Base-by-base conservation (phyloP, 2,113 vertebrate genomes). In the Phylloscopus whistleri region DNA sequence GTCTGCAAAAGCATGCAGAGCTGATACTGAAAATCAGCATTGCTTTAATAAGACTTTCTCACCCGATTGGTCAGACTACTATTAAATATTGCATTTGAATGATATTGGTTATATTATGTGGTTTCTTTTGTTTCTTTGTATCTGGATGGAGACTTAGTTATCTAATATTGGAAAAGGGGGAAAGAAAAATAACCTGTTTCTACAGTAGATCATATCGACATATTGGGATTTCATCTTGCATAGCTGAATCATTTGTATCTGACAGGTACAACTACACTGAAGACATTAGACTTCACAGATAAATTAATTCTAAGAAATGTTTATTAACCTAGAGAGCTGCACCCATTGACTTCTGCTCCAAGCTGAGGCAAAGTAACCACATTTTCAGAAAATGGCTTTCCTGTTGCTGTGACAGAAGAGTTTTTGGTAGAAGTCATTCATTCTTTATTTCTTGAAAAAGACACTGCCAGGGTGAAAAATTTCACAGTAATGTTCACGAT, bases 181-280 rank as follows among this genome's bases (percentile, higher is more conserved):
- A 83, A 95, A 94, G 93, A 95, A 95, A 96, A 95, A 90, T 51
- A 63, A 74, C 59, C 35, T 77, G 12, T 88, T 96, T 91, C 87
- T 94, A 48, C 64, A 88, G 85, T 85, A 93, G 82, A 93, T 93
- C 44, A 70, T 94, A 97, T 95, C 3, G 64, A 89, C 80, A 75
- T 95, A 95, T 92, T 92, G 91, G 86, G 70, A 89, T 90, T 93
- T 92, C 89, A 93, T 90, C 91, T 88, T 85, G 58, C 77, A 86
- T 80, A 90, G 90, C 82, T 94, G 93, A 93, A 94, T 96, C 93
- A 95, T 94, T 95, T 95, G 68, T 92, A 88, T 90, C 93, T 95
- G 96, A 95, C 92, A 95, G 82, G 76, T 94, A 88, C 43, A 81
- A 95, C 82, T 83, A 84, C 75, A 80, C 24, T 26, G 93, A 95